phyloP scores from a whole-genome alignment of 1,140 invertebrate genomes.

The Ooceraea biroi region DNA sequence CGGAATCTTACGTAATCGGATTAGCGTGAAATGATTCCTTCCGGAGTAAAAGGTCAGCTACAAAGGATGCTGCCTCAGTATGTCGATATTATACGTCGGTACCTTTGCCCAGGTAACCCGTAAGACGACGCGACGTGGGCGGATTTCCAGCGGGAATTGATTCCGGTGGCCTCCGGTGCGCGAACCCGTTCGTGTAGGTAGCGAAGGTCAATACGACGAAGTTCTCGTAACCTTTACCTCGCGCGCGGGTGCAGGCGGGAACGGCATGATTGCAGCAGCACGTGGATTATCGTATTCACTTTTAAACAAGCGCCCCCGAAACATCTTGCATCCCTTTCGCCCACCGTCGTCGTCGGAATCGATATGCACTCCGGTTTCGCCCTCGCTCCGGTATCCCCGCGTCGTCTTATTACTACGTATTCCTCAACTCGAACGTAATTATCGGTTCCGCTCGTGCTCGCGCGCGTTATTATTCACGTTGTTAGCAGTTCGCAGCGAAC shows the following conservation, averaged over 20 bases:
- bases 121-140: constrained; percentile 58
- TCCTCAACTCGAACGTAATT: constrained; percentile 8
- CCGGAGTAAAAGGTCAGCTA: too few species aligned
- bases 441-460: constrained; percentile 18
- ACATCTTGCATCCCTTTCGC: neutral
- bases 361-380: constrained; percentile 59
- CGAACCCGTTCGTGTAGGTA: constrained; percentile 50
- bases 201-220: constrained; percentile 65
- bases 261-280: neutral
- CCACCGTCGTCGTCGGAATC: constrained; percentile 31
- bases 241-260: constrained; percentile 12
- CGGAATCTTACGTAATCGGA: too few species aligned
- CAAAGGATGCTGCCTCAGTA: too few species aligned
- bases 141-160: constrained; percentile 60
- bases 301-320: constrained; percentile 37
- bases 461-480: constrained; percentile 9
- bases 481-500: neutral
- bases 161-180: constrained; percentile 18
- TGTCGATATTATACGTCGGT: too few species aligned
- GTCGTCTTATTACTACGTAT: neutral
- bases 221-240: constrained; percentile 73
- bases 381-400: neutral
- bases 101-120: too few species aligned
- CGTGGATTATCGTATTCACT: constrained; percentile 50
- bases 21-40: too few species aligned